These are phyloP conservation scores for Acronicta leporina DNA, from an alignment of 2,888 invertebrate species.

Conservation along the genomic window DNA sequence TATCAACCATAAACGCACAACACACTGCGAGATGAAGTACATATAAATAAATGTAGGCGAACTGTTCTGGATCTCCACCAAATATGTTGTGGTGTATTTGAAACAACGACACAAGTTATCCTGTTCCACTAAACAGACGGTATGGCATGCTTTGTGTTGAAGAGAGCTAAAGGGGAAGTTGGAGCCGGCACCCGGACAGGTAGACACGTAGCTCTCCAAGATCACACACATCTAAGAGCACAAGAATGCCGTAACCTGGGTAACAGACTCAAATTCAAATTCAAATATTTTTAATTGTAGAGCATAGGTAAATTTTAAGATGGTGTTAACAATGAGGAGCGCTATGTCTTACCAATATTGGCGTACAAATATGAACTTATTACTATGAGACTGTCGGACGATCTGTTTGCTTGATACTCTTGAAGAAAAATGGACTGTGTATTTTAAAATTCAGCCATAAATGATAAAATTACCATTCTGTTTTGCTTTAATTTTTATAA, in stretches of 20 bases:
- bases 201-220: conserved; percentile 52
- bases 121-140: conserved; percentile 63
- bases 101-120: conserved; percentile 47
- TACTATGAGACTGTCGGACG: conserved; percentile 38
- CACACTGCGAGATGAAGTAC: not conserved
- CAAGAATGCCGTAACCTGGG: conserved; percentile 67
- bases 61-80: conserved; percentile 26
- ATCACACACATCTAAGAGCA: conserved; percentile 64
- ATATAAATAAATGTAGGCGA: not conserved
- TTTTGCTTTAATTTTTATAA: no score
- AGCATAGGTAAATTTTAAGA: no score
- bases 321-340: no score
- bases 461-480: no score
- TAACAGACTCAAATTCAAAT: conserved; percentile 61
- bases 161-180: conserved; percentile 48
- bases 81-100: conserved; percentile 43
- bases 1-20: not conserved
- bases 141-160: conserved; percentile 78
- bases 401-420: conserved; percentile 29
- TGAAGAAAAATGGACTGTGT: conserved; percentile 18
- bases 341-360: no score
- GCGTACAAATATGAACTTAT: no score
- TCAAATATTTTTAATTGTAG: no score
- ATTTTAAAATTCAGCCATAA: not conserved
- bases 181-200: conserved; percentile 47